These are phyloP conservation scores for Sinelater perroti DNA, from an alignment of 2,888 invertebrate genomes.

Conservation along the genomic window DNA sequence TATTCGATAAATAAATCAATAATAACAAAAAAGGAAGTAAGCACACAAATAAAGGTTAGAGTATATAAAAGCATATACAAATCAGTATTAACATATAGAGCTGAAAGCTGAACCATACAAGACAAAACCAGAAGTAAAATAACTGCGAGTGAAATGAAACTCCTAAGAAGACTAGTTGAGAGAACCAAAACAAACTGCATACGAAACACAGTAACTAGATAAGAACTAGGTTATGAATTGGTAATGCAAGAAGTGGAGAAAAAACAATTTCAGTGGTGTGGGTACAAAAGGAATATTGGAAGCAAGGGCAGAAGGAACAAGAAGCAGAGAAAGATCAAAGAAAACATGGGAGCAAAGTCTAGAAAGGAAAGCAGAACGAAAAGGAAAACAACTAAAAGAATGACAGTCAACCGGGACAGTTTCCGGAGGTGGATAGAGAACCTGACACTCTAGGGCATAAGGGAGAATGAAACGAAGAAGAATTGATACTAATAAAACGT, in stretches of 20 bases:
- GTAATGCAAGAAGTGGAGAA: constrained; percentile 5
- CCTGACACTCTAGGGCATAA: too few relatives aligned
- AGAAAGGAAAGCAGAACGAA: too few relatives aligned
- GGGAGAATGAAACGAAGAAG: too few relatives aligned
- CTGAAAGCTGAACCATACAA: constrained; percentile 1
- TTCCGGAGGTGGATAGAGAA: too few relatives aligned
- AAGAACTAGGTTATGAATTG: constrained; percentile 2
- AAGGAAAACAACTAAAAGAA: too few relatives aligned
- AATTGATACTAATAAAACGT: too few relatives aligned
- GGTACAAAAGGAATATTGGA: too few relatives aligned
- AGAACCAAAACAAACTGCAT: constrained; percentile 2
- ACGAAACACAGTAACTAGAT: constrained; percentile 3
- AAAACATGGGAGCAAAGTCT: too few relatives aligned
- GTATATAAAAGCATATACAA: neutral
- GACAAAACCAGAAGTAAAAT: constrained; percentile 7
- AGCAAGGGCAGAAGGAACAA: too few relatives aligned
- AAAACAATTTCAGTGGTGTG: constrained; percentile 5
- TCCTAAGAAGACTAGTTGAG: constrained; percentile 4
- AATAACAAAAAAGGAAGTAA: neutral
- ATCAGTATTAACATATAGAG: neutral
- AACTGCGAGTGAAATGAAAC: constrained; percentile 2
- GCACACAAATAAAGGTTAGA: neutral
- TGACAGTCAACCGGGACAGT: too few relatives aligned
- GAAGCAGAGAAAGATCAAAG: too few relatives aligned
- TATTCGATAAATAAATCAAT: neutral